Evolutionary conservation across 1,140 invertebrate species (phyloP), one percentile per base, ranked within the genome.

Genomic region (Calycopis cecrops): DNA sequence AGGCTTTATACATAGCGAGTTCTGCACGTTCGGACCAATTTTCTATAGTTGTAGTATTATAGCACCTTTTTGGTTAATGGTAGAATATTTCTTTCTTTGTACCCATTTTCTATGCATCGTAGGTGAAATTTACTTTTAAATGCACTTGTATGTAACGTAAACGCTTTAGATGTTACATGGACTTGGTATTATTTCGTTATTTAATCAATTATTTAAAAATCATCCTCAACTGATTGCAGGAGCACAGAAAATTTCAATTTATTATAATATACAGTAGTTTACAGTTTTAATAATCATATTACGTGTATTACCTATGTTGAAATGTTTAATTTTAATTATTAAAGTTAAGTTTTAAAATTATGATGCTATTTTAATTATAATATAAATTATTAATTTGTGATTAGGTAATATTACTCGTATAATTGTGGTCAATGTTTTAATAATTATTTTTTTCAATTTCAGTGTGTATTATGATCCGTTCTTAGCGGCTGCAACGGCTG

Each of bases 401-500:
- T 28, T 3, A 3, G 21, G 6, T 28, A 28, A 3, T 28, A 28
- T 28, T 28, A 28, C 21, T 28, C 6, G 10, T 40, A 11, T 18
- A 18, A n/a, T 37, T 37, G 8, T 37, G 3, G 1, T n/a, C 11
- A 48, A 9, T 17, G 17, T 21, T 48, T 3, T 14, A 51, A 21
- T 51, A 37, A n/a, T 51, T 51, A 16, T 21, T 38, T 38, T 53
- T 86, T 84, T 80, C 73, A 76, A 87, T 87, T 88, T 79, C 90
- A 95, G 96, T 87, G 93, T 98, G 63, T 98, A 97, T 91, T 98
- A 97, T 91, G 97, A 98, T 91, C 96, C 96, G 69, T 97, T 97
- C 91, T 89, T 97, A 91, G 95, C 95, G 74, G 94, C 95, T 73
- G 94, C 94, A 65, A 92, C 92, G 49, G 91, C 92, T 76, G 94